phyloP scores from a whole-genome alignment of 2,888 invertebrate genomes.

The Drosophila pseudotalamancana region DNA sequence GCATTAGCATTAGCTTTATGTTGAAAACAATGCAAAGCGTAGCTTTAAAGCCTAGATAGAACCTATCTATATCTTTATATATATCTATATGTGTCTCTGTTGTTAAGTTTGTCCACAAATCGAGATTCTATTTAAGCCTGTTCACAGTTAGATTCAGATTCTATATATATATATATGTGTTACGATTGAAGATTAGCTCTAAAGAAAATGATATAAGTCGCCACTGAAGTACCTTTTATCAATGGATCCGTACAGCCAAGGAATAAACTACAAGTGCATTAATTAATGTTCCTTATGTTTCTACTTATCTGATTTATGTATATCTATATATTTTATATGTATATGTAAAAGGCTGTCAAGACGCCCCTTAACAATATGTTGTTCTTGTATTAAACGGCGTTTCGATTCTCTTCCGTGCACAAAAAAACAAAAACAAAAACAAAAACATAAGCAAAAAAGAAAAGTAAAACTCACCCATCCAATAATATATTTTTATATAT shows the following conservation, averaged over 20 bases:
- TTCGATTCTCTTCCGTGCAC: slow-evolving; percentile 13
- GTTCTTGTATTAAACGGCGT: slow-evolving; percentile 11
- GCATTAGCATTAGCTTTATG: slow-evolving; percentile 56
- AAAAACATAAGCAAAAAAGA: slow-evolving; percentile 3
- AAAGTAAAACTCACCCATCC: slow-evolving; percentile 16
- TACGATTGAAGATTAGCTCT: slow-evolving; percentile 21
- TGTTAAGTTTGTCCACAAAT: slow-evolving; percentile 65
- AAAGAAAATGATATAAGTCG: slow-evolving; percentile 63
- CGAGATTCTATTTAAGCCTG: slow-evolving; percentile 52
- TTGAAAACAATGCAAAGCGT: slow-evolving; percentile 62
- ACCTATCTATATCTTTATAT: slow-evolving; percentile 18
- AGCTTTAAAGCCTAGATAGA: slow-evolving; percentile 54
- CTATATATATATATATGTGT: not conserved
- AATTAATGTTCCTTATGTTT: slow-evolving; percentile 34
- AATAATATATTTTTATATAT: slow-evolving; percentile 11
- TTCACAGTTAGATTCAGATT: slow-evolving; percentile 27
- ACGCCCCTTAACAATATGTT: slow-evolving; percentile 11
- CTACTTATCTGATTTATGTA: slow-evolving; percentile 40
- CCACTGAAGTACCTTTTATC: slow-evolving; percentile 78
- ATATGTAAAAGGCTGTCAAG: slow-evolving; percentile 30
- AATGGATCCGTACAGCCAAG: slow-evolving; percentile 11
- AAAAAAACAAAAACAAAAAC: not conserved
- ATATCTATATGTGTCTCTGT: slow-evolving; percentile 21
- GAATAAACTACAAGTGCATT: slow-evolving; percentile 8
- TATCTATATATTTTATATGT: slow-evolving; percentile 3